Evolutionary conservation across 2,113 vertebrate genomes (phyloP).

Genomic region (Tragelaphus buxtoni): DNA sequence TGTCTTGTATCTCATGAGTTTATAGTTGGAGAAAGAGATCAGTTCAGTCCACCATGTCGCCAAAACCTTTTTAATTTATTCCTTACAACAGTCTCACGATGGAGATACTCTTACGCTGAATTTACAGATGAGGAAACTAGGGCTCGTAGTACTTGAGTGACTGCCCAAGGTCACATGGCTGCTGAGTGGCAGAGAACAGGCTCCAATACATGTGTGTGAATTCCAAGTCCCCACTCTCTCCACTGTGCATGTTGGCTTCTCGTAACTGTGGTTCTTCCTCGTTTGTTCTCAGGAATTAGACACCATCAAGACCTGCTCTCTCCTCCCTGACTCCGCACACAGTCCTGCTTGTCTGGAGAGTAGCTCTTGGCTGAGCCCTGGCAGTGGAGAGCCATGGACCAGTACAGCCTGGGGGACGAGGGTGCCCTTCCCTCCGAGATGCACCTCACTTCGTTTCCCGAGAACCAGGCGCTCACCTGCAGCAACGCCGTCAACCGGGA

Average conservation of each 20-base stretch:
- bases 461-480: slow-evolving; percentile 60
- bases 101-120: not conserved
- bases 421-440: slow-evolving; percentile 53
- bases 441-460: slow-evolving; percentile 59
- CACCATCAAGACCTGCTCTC: not conserved
- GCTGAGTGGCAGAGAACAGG: not conserved
- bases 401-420: slow-evolving; percentile 55
- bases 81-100: not conserved
- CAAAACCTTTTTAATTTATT: not conserved
- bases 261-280: not conserved
- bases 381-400: slow-evolving; percentile 67
- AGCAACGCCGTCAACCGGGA: slow-evolving; percentile 60
- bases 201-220: not conserved
- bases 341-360: not conserved
- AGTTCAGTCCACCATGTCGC: not conserved
- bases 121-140: not conserved
- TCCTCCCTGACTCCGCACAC: not conserved
- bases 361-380: not conserved
- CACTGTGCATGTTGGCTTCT: fast-evolving
- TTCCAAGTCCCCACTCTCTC: not conserved
- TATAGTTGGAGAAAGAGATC: not conserved
- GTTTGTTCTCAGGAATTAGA: slow-evolving; percentile 30
- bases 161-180: not conserved
- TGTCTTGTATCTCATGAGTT: not conserved
- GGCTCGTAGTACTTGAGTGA: not conserved